Percentiles rank a stretch among this genome's conserved stretches.
Evolutionary conservation across 2,888 invertebrate species (phyloP).

Genomic region (Tridacna crocea): DNA sequence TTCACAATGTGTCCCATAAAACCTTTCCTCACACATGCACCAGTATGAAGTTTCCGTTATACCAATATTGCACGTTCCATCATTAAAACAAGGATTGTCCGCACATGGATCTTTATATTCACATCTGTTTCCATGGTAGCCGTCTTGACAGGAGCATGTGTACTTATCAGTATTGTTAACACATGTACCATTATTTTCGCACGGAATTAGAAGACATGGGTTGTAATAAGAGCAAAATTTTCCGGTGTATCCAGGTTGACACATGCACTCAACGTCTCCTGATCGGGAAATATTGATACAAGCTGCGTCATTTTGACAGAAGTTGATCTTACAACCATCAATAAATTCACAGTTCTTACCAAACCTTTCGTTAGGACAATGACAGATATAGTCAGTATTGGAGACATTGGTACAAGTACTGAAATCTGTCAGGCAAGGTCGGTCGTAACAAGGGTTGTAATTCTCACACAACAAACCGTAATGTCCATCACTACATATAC

Average conservation of each 20-base stretch:
- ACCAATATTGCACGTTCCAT: slow-evolving; percentile 63
- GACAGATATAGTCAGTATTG: slow-evolving; percentile 68
- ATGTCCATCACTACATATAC: slow-evolving; percentile 65
- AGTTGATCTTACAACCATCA: slow-evolving; percentile 71
- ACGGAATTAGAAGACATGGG: slow-evolving; percentile 68
- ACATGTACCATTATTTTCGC: slow-evolving; percentile 74
- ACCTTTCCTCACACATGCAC: slow-evolving; percentile 94
- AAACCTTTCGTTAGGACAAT: slow-evolving; percentile 72
- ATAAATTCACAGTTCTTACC: slow-evolving; percentile 74
- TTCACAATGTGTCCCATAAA: slow-evolving; percentile 93
- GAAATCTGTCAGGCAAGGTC: slow-evolving; percentile 55
- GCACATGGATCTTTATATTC: slow-evolving; percentile 68
- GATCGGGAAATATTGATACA: slow-evolving; percentile 67
- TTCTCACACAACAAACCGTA: slow-evolving; percentile 66
- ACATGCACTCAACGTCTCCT: slow-evolving; percentile 62
- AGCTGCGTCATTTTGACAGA: slow-evolving; percentile 73
- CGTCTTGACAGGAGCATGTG: slow-evolving; percentile 62
- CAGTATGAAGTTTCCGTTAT: slow-evolving; percentile 89
- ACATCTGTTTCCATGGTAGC: slow-evolving; percentile 67
- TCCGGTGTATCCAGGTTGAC: slow-evolving; percentile 69
- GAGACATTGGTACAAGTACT: slow-evolving; percentile 60
- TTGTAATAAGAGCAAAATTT: slow-evolving; percentile 69
- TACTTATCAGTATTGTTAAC: slow-evolving; percentile 52
- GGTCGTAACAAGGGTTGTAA: slow-evolving; percentile 61
- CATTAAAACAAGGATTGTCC: slow-evolving; percentile 66